Evolutionary conservation across 2,113 vertebrate species (phyloP), one percentile per base, ranked within the genome.

Genomic region (Barnardius zonarius): DNA sequence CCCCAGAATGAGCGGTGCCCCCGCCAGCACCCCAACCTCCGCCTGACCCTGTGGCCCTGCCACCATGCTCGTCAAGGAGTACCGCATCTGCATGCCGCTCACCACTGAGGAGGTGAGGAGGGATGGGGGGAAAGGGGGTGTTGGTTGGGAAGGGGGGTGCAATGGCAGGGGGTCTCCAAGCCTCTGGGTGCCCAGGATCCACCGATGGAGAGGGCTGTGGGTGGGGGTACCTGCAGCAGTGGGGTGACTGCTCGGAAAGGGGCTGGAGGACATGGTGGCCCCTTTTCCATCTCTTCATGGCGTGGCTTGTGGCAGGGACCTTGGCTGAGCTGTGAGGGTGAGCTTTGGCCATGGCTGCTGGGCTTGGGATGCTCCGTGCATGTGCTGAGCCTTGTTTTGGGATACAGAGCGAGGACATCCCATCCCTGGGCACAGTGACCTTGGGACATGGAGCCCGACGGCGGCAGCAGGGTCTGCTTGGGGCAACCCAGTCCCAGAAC

Each of bases 31-130:
- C 77, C 2, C 28, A 52, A 23, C 87, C 92, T 62, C 54, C 30
- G 20, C 75, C 88, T 94, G 85, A 91, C 81, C 90, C 87, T 52
- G 8, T 17, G 77, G 55, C 67, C 46, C 41, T 6, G 64, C 41
- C 97, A 97, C 77, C 96, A 99, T 99, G 99, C 97, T 99, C 97
- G 88, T 98, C 97, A 99, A 99, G 97, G 99, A 99, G 96, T 99
- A 99, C 96, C 98, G 98, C 93, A 98, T 99, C 96, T 99, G 99
- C 81, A 99, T 99, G 99, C 99, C 99, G 6, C 98, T 99, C 90
- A 99, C 98, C 77, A 98, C 99, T 22, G 99, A 99, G 31, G 99
- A 99, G 99, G 99, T 99, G 97, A 98, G 98, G 9, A 33, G 11
- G 61, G 33, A 30, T 4, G 13, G 12, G 22, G 25, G 9, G 24